These are phyloP conservation scores for Austrofundulus limnaeus DNA, from an alignment of 2,113 vertebrate species.

Conservation along the genomic window DNA sequence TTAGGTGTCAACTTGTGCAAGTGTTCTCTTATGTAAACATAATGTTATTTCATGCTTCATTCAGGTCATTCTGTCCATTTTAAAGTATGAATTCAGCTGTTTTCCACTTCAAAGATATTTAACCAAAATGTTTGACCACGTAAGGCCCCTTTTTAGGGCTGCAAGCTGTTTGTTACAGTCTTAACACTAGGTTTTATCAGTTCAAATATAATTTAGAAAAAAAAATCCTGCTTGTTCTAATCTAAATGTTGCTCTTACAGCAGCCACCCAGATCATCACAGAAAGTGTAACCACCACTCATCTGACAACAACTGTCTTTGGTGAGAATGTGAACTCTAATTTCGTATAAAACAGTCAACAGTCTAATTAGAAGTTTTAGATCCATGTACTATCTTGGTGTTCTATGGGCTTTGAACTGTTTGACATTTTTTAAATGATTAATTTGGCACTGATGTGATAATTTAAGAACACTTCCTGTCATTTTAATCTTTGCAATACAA, in stretches of 20 bases:
- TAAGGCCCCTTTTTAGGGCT: background rate
- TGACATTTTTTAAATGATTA: no score
- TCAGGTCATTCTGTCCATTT: background rate
- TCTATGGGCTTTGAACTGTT: background rate
- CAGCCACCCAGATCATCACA: accelerated
- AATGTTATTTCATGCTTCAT: background rate
- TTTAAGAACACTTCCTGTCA: accelerated
- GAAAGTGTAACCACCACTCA: no score
- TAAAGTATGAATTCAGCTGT: background rate
- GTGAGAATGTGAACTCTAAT: conserved; percentile 21
- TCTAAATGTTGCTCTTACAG: conserved; percentile 3
- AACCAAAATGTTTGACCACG: no score
- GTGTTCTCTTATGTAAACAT: background rate
- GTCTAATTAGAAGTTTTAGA: background rate
- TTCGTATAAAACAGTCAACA: background rate
- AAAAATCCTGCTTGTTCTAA: conserved; percentile 1
- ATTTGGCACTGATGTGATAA: accelerated
- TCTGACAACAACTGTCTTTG: background rate
- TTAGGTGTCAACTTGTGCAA: background rate
- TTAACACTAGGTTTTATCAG: background rate
- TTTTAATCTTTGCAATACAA: background rate
- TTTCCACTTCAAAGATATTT: background rate
- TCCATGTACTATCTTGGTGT: background rate
- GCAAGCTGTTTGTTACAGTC: background rate
- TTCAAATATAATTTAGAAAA: background rate